Base-by-base conservation (phyloP, 2,797 vertebrate species). In the Bradypus variegatus region DNA sequence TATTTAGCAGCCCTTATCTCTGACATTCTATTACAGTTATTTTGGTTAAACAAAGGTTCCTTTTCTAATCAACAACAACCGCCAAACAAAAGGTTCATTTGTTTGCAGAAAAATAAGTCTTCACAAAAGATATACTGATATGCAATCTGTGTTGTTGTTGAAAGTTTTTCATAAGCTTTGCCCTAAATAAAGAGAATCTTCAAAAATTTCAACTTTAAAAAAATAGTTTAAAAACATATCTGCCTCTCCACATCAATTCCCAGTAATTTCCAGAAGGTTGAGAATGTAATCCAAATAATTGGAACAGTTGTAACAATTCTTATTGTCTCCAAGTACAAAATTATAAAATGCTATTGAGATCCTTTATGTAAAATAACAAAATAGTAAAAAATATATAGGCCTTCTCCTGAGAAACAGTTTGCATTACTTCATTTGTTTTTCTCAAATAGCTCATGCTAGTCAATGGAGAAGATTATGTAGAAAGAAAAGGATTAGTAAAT, bases 361-460 rank as follows among this genome's bases (percentile, higher is more conserved):
- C 10, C 25, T 88, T 83, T 55, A 33, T 75, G 31, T 76, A 92
- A 93, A 91, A 89, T 88, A 67, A 92, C 62, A 58, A 76, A 33
- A 67, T 41, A 3, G 15, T 65, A 82, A 88, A 84, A 6, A 13
- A 64, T 92, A 86, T 86, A 31, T 21, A 89, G 67, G 31, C 27
- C 8, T 31, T 76, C 76, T 81, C 12, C 65, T 86, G 23, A 92
- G 55, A 93, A 79, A 78, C 14, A 73, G 8, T 31, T 89, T 64
- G n/a, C 5, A 70, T 73, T n/a, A 89, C 33, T 89, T 31, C 9
- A 89, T 41, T 78, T 82, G 64, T 50, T 80, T 86, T 91, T 64
- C 60, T 81, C 21, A 87, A 84, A 90, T 58, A 76, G 8, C 38
- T 90, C 69, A 81, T 62, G 73, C 33, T 58, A 77, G 13, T 55